A percentile compares a stretch with the other conserved stretches of the same genome.
phyloP scores from a whole-genome alignment of 1,140 invertebrate genomes.

The Triops longicaudatus region DNA sequence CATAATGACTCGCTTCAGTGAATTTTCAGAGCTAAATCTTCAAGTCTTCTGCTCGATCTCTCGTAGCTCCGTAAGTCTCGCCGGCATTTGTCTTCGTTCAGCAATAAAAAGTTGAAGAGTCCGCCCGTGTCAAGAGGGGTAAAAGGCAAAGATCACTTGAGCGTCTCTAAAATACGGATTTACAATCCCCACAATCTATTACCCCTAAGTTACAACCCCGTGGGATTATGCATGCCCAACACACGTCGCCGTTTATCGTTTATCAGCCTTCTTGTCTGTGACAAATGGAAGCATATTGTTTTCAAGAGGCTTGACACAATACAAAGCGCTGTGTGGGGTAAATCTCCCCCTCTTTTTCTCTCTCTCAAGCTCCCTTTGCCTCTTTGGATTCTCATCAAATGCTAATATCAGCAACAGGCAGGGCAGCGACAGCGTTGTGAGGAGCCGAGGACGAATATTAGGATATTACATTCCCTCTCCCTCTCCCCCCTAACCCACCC shows the following conservation, averaged over 20 bases:
- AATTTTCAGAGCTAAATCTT: no score
- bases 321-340: constrained; percentile 1
- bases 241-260: neutral
- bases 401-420: constrained; percentile 6
- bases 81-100: neutral
- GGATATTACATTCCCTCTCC: neutral
- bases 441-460: neutral
- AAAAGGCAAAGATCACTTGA: neutral
- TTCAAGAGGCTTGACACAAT: constrained; percentile 4
- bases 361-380: neutral
- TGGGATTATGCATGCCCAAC: constrained; percentile 6
- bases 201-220: neutral
- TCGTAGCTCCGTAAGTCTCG: no score
- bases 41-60: no score
- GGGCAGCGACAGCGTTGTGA: neutral
- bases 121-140: neutral
- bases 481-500: neutral
- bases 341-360: neutral
- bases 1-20: no score
- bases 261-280: constrained; percentile 7
- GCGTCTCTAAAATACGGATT: constrained; percentile 9
- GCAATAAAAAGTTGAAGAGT: neutral
- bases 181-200: neutral
- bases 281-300: constrained; percentile 15
- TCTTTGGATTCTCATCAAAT: constrained; percentile 2